These are phyloP conservation scores for Sebastes hubbsi DNA, from an alignment of 2,797 vertebrate species.

Conservation along the genomic window DNA sequence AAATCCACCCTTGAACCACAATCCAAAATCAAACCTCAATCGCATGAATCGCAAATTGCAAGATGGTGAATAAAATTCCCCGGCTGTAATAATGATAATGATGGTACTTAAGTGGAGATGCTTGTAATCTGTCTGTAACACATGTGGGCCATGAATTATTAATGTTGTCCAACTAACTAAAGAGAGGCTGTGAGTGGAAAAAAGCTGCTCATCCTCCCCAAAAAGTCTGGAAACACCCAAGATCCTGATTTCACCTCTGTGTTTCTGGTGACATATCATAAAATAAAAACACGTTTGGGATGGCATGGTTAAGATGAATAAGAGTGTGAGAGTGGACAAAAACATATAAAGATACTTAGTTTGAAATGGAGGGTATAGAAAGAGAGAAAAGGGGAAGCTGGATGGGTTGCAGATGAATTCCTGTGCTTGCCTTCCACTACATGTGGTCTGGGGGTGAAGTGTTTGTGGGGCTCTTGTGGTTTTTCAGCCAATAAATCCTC, in stretches of 20 bases:
- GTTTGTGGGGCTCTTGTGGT: conserved; percentile 83
- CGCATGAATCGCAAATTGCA: conserved; percentile 47
- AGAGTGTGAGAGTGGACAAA: background rate
- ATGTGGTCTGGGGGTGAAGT: conserved; percentile 73
- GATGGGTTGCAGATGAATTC: conserved; percentile 65
- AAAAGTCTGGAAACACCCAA: conserved; percentile 21
- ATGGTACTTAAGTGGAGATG: conserved; percentile 58
- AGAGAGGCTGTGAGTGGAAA: conserved; percentile 36
- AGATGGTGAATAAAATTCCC: conserved; percentile 61
- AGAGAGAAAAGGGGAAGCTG: conserved; percentile 24
- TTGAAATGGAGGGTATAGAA: conserved; percentile 13
- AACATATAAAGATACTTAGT: background rate
- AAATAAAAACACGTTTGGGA: background rate
- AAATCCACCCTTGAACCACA: conserved; percentile 43
- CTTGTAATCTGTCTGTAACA: conserved; percentile 68
- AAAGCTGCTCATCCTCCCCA: background rate
- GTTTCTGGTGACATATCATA: background rate
- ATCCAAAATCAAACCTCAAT: conserved; percentile 54
- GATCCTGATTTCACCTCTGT: background rate
- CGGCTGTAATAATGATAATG: conserved; percentile 66
- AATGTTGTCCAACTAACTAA: conserved; percentile 56
- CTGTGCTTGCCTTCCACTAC: conserved; percentile 59
- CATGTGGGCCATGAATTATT: conserved; percentile 79
- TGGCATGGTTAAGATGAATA: background rate
- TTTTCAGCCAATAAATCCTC: conserved; percentile 84